These are phyloP conservation scores for Thaleichthys pacificus DNA, from an alignment of 2,797 vertebrate genomes.

Conservation along the genomic window DNA sequence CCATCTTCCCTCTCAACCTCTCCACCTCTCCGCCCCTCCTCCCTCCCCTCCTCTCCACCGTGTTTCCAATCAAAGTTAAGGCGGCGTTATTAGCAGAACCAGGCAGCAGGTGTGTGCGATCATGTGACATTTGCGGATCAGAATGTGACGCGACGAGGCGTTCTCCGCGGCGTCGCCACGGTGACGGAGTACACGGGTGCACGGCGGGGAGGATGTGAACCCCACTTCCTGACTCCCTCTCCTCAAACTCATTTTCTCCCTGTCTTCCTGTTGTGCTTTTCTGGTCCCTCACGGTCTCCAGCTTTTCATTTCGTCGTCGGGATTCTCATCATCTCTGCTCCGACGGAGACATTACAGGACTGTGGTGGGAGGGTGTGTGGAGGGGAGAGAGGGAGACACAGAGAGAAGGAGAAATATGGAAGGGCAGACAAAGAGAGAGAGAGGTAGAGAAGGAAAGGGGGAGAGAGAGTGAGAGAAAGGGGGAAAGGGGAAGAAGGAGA, in stretches of 20 bases:
- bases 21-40: background rate
- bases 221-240: constrained; percentile 49
- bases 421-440: background rate
- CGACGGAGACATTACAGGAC: background rate
- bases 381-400: background rate
- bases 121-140: constrained; percentile 74
- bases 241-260: background rate
- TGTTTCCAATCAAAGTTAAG: constrained; percentile 74
- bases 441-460: background rate
- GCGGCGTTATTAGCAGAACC: constrained; percentile 74
- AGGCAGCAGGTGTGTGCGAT: constrained; percentile 78
- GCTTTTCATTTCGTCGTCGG: background rate
- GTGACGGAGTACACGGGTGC: constrained; percentile 66
- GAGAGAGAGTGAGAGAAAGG: constrained; percentile 11
- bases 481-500: background rate
- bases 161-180: constrained; percentile 53
- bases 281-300: background rate
- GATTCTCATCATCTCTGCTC: background rate
- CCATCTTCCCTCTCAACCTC: constrained; percentile 27
- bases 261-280: background rate
- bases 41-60: background rate
- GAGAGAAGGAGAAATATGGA: no score
- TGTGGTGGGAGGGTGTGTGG: background rate
- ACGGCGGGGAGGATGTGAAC: constrained; percentile 61
- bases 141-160: constrained; percentile 72